Evolutionary conservation across 1,140 invertebrate species (phyloP).

Genomic region (Orius laevigatus): DNA sequence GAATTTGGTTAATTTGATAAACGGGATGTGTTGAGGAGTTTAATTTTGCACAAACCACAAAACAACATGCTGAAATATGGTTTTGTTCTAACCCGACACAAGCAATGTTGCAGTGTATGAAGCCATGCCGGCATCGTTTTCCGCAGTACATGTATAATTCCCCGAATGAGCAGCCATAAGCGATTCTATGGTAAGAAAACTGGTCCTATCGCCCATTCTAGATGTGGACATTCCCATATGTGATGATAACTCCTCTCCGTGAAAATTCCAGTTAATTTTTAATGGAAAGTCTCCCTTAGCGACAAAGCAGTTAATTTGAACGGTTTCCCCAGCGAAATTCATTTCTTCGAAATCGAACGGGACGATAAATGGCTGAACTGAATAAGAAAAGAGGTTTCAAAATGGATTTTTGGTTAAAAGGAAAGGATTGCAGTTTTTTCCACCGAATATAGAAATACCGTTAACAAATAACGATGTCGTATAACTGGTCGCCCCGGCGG

Average conservation of each 20-base stretch:
- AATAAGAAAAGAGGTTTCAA: neutral
- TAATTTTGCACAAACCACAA: neutral
- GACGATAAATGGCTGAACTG: slow-evolving; percentile 43
- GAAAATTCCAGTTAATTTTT: slow-evolving; percentile 57
- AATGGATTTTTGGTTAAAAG: neutral
- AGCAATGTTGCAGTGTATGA: slow-evolving; percentile 34
- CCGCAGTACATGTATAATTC: slow-evolving; percentile 63
- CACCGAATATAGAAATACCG: slow-evolving; percentile 30
- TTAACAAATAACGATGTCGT: slow-evolving; percentile 53
- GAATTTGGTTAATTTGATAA: neutral
- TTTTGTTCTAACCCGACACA: slow-evolving; percentile 22
- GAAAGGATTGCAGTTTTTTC: neutral
- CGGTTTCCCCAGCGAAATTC: slow-evolving; percentile 42
- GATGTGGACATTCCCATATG: slow-evolving; percentile 25
- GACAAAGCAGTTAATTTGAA: slow-evolving; percentile 56
- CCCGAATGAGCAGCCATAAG: slow-evolving; percentile 44
- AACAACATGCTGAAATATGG: neutral
- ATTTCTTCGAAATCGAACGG: slow-evolving; percentile 44
- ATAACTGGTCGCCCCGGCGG: slow-evolving; percentile 27
- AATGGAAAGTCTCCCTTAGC: slow-evolving; percentile 70
- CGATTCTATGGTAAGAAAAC: slow-evolving; percentile 27
- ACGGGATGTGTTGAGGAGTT: neutral
- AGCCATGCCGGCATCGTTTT: slow-evolving; percentile 29
- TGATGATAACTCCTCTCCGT: slow-evolving; percentile 20
- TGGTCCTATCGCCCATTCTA: slow-evolving; percentile 43